Evolutionary conservation across 2,113 vertebrate genomes (phyloP).

Genomic region (Brachyhypopomus gauderio): DNA sequence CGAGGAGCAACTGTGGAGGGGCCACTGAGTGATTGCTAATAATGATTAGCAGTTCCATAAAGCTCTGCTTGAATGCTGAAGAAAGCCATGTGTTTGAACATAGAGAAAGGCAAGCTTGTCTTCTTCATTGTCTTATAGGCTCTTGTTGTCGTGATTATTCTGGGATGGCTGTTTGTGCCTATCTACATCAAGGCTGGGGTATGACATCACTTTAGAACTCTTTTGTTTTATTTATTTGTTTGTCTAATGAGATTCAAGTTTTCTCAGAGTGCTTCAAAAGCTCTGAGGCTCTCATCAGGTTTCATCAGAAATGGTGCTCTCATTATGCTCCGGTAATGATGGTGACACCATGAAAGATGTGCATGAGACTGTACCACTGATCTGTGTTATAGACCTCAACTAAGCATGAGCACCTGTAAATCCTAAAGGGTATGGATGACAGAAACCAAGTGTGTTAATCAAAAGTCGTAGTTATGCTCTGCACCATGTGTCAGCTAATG

Average conservation of each 20-base stretch:
- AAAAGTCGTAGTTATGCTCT: neutral
- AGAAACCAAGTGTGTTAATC: neutral
- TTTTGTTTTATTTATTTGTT: too few species aligned
- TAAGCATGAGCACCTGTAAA: constrained; percentile 2
- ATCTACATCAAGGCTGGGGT: constrained; percentile 96
- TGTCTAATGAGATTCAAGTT: neutral
- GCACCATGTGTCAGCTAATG: neutral
- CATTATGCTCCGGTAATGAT: neutral
- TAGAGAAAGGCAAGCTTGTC: neutral
- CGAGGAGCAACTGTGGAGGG: too few species aligned
- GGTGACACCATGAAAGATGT: neutral
- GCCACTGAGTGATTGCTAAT: too few species aligned
- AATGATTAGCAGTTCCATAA: too few species aligned
- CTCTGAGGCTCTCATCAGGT: neutral
- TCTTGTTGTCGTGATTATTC: constrained; percentile 83
- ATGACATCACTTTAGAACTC: constrained; percentile 56
- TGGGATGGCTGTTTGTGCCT: constrained; percentile 96
- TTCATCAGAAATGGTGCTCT: neutral
- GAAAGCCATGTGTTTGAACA: neutral
- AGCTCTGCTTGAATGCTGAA: too few species aligned
- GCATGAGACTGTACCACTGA: neutral
- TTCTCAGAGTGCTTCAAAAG: too few species aligned
- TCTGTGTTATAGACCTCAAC: neutral
- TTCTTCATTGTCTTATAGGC: constrained; percentile 73
- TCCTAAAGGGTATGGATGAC: too few species aligned